Evolutionary conservation across 2,888 invertebrate genomes (phyloP).

Genomic region (Drosophila neonasuta): DNA sequence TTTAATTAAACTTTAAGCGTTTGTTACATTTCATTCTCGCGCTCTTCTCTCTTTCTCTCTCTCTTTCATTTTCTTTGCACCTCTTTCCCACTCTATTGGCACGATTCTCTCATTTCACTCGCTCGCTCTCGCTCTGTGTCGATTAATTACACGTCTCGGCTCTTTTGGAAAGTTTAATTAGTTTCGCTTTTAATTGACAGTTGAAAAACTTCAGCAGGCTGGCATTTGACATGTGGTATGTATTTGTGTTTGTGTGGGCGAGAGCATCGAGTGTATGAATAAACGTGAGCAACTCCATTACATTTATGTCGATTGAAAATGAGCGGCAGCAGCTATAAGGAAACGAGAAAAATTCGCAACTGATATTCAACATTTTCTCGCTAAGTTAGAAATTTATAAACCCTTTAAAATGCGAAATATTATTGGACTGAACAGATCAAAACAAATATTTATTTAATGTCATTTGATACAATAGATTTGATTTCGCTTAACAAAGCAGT

Average conservation of each 20-base stretch:
- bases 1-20: conserved; percentile 74
- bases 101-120: not conserved
- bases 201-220: conserved; percentile 65
- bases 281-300: conserved; percentile 11
- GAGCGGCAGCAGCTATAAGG: not conserved
- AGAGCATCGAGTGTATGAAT: conserved; percentile 24
- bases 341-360: not conserved
- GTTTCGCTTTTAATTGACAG: conserved; percentile 75
- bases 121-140: conserved; percentile 36
- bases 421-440: too few relatives aligned
- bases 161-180: conserved; percentile 73
- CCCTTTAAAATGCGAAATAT: too few relatives aligned
- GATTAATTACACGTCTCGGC: conserved; percentile 71
- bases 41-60: not conserved
- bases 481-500: not conserved
- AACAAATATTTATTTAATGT: not conserved
- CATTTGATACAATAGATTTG: too few relatives aligned
- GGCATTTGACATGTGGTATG: conserved; percentile 56
- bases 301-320: conserved; percentile 18
- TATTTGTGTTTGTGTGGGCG: conserved; percentile 18
- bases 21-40: conserved; percentile 31
- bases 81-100: not conserved
- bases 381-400: too few relatives aligned
- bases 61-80: conserved; percentile 2
- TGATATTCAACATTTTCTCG: not conserved